Evolutionary conservation across 2,888 invertebrate genomes (phyloP), one percentile per base, ranked within the genome.

Genomic region (Amphipyra tragopoginis): DNA sequence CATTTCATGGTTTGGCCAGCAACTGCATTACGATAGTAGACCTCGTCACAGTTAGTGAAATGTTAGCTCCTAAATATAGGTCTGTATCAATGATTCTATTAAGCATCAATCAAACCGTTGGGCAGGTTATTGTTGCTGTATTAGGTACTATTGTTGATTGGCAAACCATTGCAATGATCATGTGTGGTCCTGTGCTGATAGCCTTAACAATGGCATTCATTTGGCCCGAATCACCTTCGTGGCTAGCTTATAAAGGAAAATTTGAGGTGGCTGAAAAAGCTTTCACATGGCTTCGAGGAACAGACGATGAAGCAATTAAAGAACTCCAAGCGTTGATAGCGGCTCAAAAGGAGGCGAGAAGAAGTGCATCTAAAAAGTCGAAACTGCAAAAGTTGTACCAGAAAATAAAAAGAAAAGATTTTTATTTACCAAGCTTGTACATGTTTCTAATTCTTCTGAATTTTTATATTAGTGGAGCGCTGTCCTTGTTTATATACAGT

Each of bases 141-240:
- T 38, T 77, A 51, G 77, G 77, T 2, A 53, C 43, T 1, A 65
- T 53, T 49, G 11, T 75, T 4, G 59, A 75, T 52, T 75, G 75
- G 75, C 72, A 69, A 38, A 69, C 65, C 0, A 43, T 65, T 21
- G 44, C 65, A 2, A 7, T 75, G 5, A 54, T 75, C 10, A 72
- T 75, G 75, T 15, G 65, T 10, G 34, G 10, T 0, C 75, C 75
- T 15, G 44, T 55, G 6, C 13, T 64, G 2, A 9, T 69, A 13
- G 75, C 75, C 5, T 7, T 72, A 2, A 43, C 60, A 6, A 52
- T 75, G 5, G 70, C 48, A 0, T 65, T 43, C 33, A 9, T 38
- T 0, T 79, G 79, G 79, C 78, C 79, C 0, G 77, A 79, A 39
- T 78, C 78, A 0, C 79, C 79, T 0, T 67, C 68, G 0, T 78